Evolutionary conservation across 1,140 invertebrate species (phyloP), one percentile per base, ranked within the genome.

Genomic region (Calephelis nemesis): DNA sequence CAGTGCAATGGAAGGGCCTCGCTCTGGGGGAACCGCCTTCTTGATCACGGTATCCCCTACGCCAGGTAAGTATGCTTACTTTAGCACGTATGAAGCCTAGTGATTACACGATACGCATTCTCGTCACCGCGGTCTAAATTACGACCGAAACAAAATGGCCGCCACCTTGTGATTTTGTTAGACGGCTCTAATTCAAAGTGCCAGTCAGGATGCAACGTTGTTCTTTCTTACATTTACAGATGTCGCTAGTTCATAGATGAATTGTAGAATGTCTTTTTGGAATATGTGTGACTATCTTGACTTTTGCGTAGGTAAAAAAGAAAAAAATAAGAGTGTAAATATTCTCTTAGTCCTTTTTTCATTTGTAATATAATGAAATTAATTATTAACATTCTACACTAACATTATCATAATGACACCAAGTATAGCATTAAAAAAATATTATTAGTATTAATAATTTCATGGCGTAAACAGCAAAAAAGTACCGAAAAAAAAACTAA

Each of bases 21-120:
- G 71, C 74, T 75, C 74, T 73, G 74, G 74, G 74, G 74, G 74
- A 73, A 75, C 74, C 74, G 74, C 74, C 74, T 73, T 75, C 39
- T 39, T 76, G 74, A 73, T 76, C 74, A 76, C 74, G 74, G 75
- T 76, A 13, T 72, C 75, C 72, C 75, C 75, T 77, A 75, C 75
- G 75, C 75, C 73, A 77, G 75, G 75, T 77, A 77, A 77, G 73
- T 77, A 77, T 77, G 75, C 71, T 69, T 69, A 65, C 0, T 3
- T 2, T 0, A 9, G 45, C 63, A 50, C 6, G 15, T 7, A 2
- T 0, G 11, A 0, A n/a, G 7, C 10, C 4, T 48, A 65, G 65
- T 69, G 63, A 60, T n/a, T 49, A 1, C 11, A 5, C 11, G n/a
- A 0, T 5, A 19, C 19, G 52, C 30, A 30, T 6, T 54, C 30